Evolutionary conservation across 2,888 invertebrate species (phyloP).

Genomic region (Tribolium freemani): DNA sequence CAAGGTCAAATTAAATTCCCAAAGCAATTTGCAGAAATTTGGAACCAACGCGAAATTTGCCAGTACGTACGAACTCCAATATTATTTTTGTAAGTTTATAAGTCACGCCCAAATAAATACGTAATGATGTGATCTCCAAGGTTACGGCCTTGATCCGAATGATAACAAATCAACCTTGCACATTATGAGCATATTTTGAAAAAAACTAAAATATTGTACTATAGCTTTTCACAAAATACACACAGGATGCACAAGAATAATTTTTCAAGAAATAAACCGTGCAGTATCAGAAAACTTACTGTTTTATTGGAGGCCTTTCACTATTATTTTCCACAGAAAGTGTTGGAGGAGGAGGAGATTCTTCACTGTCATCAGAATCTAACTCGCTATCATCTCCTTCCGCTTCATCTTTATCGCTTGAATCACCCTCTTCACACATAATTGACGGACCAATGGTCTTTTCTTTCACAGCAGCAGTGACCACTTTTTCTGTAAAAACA

Average conservation of each 20-base stretch:
- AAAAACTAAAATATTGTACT: background rate
- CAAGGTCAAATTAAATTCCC: too few species aligned
- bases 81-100: too few species aligned
- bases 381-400: conserved; percentile 85
- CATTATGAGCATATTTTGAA: background rate
- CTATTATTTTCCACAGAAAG: conserved; percentile 40
- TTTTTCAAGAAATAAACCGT: background rate
- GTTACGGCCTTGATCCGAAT: too few species aligned
- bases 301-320: conserved; percentile 73
- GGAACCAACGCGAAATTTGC: too few species aligned
- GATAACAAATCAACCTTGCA: background rate
- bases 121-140: too few species aligned
- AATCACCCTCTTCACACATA: conserved; percentile 78
- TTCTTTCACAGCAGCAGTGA: conserved; percentile 74
- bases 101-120: too few species aligned
- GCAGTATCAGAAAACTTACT: conserved; percentile 69
- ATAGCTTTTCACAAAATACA: background rate
- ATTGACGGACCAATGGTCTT: conserved; percentile 71
- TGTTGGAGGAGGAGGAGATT: conserved; percentile 56
- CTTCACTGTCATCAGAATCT: conserved; percentile 69
- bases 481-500: conserved; percentile 64
- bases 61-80: too few species aligned
- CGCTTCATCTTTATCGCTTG: conserved; percentile 78
- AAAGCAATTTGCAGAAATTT: too few species aligned
- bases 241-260: background rate